Evolutionary conservation across 2,113 vertebrate genomes (phyloP), one percentile per base, ranked within the genome.

Genomic region (Ardeotis arabs): DNA sequence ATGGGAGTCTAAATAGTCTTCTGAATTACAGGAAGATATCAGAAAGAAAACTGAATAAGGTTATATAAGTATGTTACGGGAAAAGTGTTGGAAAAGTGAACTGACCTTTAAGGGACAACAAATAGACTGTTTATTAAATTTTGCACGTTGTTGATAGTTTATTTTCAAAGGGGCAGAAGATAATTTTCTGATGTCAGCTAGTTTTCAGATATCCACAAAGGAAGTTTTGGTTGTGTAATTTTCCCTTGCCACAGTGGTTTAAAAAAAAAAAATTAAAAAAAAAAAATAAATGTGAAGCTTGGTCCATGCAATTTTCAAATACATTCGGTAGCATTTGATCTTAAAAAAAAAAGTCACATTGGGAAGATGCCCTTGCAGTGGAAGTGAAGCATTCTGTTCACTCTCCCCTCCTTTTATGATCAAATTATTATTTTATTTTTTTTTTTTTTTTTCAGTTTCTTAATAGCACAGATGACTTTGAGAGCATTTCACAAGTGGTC

Each of bases 1-100:
- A 96, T 97, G 95, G 94, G 84, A 95, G 50, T 95, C 76, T 96
- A 92, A 96, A 93, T 91, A 96, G 89, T 95, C 87, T 96, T 94
- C 91, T 96, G 96, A 96, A 90, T 97, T 96, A 97, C 91, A 96
- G 86, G 88, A 95, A 96, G 87, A 45, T 72, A 81, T 63, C 10
- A 52, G 85, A 88, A 97, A 96, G 83, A 87, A 90, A 95, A 70
- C 88, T 89, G 92, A 94, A 78, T 94, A 93, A 93, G 68, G 60
- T 95, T 93, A 63, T 90, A 28, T 84, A 91, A 96, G 52, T 93
- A 63, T 96, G 63, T 69, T 91, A 68, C 10, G 29, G 74, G 80
- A 90, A 72, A 93, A 85, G 68, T 79, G 60, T 88, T 87, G 85
- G 89, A 69, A 88, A 97, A 90, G 70, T 88, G 20, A 37, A 12